Evolutionary conservation across 2,113 vertebrate species (phyloP).

Genomic region (Muscicapa adusta): DNA sequence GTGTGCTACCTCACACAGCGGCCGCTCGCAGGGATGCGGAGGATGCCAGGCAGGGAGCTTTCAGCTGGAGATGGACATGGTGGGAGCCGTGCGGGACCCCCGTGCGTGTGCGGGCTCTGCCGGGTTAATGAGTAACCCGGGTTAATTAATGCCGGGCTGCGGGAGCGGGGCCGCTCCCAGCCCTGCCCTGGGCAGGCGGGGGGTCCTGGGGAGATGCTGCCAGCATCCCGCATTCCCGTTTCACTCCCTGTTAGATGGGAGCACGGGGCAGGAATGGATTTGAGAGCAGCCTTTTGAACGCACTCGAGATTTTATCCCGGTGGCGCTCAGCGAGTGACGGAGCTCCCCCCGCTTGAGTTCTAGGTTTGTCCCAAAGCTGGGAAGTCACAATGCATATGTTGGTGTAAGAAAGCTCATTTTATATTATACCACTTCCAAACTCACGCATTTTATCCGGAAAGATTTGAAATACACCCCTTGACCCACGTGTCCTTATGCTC

Average conservation of each 20-base stretch:
- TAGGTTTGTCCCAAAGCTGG: neutral
- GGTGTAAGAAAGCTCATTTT: neutral
- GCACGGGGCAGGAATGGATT: fast-evolving
- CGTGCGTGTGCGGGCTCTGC: neutral
- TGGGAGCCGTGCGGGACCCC: neutral
- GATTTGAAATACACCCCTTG: neutral
- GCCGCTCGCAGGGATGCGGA: neutral
- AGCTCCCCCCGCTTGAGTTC: neutral
- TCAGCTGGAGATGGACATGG: neutral
- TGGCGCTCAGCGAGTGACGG: fast-evolving
- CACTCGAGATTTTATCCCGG: neutral
- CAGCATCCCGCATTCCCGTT: fast-evolving
- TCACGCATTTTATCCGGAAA: neutral
- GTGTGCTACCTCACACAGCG: no score
- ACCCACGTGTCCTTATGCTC: fast-evolving
- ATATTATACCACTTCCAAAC: neutral
- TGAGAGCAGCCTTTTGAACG: neutral
- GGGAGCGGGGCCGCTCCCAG: neutral
- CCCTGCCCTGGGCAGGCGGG: fast-evolving
- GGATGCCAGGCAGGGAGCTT: neutral
- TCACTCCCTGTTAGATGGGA: neutral
- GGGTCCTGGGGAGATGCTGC: neutral
- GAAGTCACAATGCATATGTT: no score
- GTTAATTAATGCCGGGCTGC: neutral
- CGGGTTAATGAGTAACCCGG: neutral